Conservation (phyloP, 2,113 vertebrate species). For the Anhinga anhinga region DNA sequence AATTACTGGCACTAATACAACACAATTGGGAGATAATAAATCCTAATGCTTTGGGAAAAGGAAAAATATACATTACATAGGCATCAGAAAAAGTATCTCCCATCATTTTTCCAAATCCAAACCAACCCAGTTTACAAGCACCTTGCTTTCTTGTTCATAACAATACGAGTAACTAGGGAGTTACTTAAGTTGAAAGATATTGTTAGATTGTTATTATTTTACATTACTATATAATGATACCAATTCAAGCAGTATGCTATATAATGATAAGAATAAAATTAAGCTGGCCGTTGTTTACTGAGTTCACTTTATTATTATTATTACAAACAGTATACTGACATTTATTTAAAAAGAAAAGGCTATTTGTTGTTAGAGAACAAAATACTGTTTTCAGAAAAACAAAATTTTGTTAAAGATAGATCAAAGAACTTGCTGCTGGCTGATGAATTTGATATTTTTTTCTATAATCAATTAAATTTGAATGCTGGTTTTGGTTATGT, state of each 20-base stretch:
- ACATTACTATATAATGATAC: not conserved
- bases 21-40: constrained; percentile 8
- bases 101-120: not conserved
- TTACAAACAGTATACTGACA: not conserved
- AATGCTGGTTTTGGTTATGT: not conserved
- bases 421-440: not conserved
- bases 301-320: not conserved
- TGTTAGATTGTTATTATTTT: not conserved
- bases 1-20: not conserved
- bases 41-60: not conserved
- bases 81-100: not conserved
- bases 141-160: not conserved
- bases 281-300: not conserved
- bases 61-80: not conserved
- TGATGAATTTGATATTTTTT: not conserved
- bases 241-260: not conserved
- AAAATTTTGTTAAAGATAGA: not conserved
- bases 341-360: not conserved
- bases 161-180: not conserved
- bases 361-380: not conserved
- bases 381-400: not conserved
- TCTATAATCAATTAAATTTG: not conserved
- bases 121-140: not conserved
- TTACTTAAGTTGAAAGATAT: not conserved
- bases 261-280: not conserved